Evolutionary conservation across 2,888 invertebrate genomes (phyloP).

Genomic region (Timema podura): DNA sequence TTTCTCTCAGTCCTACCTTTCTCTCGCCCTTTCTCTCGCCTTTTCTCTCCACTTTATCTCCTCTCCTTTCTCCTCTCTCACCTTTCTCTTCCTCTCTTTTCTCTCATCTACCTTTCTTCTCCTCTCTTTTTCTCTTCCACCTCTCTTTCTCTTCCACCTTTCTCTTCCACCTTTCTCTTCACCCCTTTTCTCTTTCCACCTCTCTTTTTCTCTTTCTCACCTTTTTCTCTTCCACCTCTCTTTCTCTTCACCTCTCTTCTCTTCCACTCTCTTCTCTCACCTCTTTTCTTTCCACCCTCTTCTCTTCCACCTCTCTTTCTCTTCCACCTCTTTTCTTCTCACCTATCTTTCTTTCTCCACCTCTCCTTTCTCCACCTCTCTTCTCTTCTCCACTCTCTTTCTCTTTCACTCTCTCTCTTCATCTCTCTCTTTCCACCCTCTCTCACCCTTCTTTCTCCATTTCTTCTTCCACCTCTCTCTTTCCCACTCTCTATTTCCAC

Average conservation of each 20-base stretch:
- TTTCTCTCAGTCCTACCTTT: no score
- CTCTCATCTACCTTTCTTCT: no score
- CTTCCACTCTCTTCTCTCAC: neutral
- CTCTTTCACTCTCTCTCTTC: neutral
- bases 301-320: no score
- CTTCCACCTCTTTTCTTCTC: neutral
- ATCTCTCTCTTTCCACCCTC: neutral
- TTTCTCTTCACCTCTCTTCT: neutral
- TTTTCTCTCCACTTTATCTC: no score
- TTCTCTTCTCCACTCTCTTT: neutral
- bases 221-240: neutral
- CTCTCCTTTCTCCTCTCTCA: no score
- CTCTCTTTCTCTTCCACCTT: no score
- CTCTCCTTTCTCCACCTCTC: constrained; percentile 6
- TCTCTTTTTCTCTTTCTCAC: no score
- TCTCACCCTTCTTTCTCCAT: neutral
- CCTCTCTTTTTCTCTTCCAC: no score
- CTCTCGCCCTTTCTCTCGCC: no score
- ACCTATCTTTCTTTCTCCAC: neutral
- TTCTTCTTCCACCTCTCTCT: neutral
- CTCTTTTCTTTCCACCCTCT: neutral
- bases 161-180: no score
- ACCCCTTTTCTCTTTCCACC: no score
- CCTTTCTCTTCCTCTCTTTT: no score
- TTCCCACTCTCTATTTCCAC: constrained; percentile 17